phyloP scores from a whole-genome alignment of 1,140 invertebrate species.

The Elysia chlorotica region DNA sequence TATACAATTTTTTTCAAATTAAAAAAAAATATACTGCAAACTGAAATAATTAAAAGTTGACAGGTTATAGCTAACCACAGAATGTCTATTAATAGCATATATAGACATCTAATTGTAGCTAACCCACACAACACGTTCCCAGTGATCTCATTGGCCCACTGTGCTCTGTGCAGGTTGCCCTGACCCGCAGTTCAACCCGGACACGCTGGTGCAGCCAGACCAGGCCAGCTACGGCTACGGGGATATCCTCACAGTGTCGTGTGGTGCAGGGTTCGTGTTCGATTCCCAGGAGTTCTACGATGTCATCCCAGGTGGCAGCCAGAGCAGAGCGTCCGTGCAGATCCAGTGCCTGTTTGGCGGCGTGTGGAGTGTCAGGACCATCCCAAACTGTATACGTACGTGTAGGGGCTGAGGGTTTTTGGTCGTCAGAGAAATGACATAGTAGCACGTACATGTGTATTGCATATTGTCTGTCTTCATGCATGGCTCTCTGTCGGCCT shows the following conservation, averaged over 20 bases:
- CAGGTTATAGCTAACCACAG: background rate
- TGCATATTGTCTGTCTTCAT: too few species aligned
- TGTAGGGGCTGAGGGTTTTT: too few species aligned
- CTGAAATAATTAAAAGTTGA: too few species aligned
- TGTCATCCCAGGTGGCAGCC: background rate
- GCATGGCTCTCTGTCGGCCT: too few species aligned
- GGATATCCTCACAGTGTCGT: conserved; percentile 21
- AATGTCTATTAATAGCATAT: background rate
- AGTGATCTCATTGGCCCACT: too few species aligned
- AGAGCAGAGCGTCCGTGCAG: background rate
- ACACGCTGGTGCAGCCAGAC: conserved; percentile 3
- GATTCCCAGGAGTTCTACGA: conserved; percentile 25
- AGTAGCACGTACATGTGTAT: too few species aligned
- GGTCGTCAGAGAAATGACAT: too few species aligned
- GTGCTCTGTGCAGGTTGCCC: conserved; percentile 35
- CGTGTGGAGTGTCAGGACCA: conserved; percentile 27
- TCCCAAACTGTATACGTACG: conserved; percentile 29
- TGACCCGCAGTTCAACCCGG: conserved; percentile 26
- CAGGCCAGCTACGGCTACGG: conserved; percentile 10
- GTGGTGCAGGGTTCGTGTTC: conserved; percentile 31
- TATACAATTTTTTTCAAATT: too few species aligned
- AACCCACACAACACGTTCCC: background rate
- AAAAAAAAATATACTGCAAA: too few species aligned
- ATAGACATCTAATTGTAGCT: background rate
- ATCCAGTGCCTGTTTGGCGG: conserved; percentile 30